Evolutionary conservation across 2,113 vertebrate genomes (phyloP), one percentile per base, ranked within the genome.

Genomic region (Bothrops jararaca): DNA sequence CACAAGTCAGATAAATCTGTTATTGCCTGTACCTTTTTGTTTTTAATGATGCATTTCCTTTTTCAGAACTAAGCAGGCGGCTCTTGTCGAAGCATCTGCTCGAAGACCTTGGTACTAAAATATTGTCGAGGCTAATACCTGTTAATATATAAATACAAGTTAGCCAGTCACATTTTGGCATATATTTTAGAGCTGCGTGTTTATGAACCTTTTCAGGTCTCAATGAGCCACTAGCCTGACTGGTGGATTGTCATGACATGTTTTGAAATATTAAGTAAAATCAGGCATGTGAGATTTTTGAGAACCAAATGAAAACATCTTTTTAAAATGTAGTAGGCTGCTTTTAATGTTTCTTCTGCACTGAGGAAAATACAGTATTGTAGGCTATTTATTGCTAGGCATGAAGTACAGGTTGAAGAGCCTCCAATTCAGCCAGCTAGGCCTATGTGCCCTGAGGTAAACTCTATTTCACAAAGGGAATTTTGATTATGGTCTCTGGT

Each of bases 391-490:
- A 97, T 97, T 97, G 97, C 20, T 93, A 95, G 95, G 92, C 95
- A 95, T 95, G 96, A 93, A 95, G 93, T 94, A 89, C 90, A 92
- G 93, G 95, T 92, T 94, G 90, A 96, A 97, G 97, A 97, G 95
- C 94, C 95, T 96, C 94, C 96, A 95, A 96, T 97, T 97, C 97
- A 97, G 94, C 92, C 92, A 94, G 96, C 95, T 94, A 94, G 96
- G 97, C 97, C 95, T 97, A 95, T 97, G 95, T 98, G 98, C 98
- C 98, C 98, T 95, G 96, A 98, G 97, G 98, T 98, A 98, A 98
- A 98, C 98, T 97, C 95, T 96, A 93, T 96, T 98, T 97, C 98
- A 98, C 97, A 98, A 98, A 98, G 98, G 97, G 98, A 98, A 98
- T 98, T 98, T 98, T 98, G 97, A 98, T 98, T 97, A 97, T 98